These are phyloP conservation scores for Xiphydria camelus DNA, from an alignment of 2,888 invertebrate genomes.

Conservation along the genomic window DNA sequence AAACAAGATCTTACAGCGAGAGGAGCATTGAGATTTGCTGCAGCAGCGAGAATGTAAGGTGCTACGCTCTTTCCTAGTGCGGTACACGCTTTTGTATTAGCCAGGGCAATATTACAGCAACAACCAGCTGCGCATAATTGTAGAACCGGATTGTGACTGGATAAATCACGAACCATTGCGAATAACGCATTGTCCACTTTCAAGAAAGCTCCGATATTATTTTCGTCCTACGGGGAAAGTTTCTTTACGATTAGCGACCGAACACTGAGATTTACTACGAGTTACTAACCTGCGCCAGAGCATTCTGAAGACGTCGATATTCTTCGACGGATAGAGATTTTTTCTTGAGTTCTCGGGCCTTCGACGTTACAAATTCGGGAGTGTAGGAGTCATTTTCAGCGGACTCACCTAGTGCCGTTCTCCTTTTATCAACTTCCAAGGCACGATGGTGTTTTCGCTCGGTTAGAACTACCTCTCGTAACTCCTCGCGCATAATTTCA, in stretches of 20 bases:
- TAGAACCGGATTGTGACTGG: conserved; percentile 58
- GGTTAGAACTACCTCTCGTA: conserved; percentile 27
- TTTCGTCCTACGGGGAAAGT: conserved; percentile 55
- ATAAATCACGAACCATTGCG: conserved; percentile 61
- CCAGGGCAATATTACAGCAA: conserved; percentile 63
- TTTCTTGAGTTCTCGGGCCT: conserved; percentile 36
- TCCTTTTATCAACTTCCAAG: conserved; percentile 33
- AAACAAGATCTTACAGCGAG: conserved; percentile 34
- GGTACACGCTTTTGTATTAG: conserved; percentile 56
- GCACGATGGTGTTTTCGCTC: conserved; percentile 39
- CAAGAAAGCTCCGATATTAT: conserved; percentile 53
- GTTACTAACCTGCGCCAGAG: conserved; percentile 45
- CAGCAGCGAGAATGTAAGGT: conserved; percentile 58
- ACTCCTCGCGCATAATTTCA: conserved; percentile 32
- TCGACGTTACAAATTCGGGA: conserved; percentile 29
- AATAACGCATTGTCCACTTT: conserved; percentile 57
- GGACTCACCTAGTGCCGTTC: conserved; percentile 36
- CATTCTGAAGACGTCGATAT: conserved; percentile 45
- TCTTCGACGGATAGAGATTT: conserved; percentile 35
- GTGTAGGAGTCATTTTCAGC: conserved; percentile 22
- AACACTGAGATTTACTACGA: background rate
- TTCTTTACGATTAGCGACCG: conserved; percentile 36
- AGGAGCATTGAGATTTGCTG: conserved; percentile 49
- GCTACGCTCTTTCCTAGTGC: conserved; percentile 59
- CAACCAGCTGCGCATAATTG: conserved; percentile 62